phyloP scores from a whole-genome alignment of 1,140 invertebrate genomes.

The Scaptomyza graminum region DNA sequence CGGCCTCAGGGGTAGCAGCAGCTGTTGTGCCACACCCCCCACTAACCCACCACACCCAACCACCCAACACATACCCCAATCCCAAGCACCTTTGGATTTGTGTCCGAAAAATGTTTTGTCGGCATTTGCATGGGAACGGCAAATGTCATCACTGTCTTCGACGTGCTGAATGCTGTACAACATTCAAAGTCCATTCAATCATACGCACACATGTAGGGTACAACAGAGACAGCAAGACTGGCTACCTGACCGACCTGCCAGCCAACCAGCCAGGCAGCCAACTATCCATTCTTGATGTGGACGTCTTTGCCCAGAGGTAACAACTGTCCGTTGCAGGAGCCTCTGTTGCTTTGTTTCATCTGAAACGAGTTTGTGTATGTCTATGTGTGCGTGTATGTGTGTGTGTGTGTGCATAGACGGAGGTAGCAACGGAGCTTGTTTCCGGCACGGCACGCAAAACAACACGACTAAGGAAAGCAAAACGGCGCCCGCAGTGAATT shows the following conservation, averaged over 20 bases:
- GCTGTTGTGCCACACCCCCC: slow-evolving; percentile 10
- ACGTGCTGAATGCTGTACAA: slow-evolving; percentile 55
- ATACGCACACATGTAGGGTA: slow-evolving; percentile 40
- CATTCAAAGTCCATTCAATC: slow-evolving; percentile 77
- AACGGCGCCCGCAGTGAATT: slow-evolving; percentile 71
- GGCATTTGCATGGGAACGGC: slow-evolving; percentile 68
- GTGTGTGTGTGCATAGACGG: slow-evolving; percentile 6
- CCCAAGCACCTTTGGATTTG: slow-evolving; percentile 59
- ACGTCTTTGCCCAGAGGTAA: slow-evolving; percentile 75
- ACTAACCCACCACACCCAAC: background rate
- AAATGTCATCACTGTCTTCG: slow-evolving; percentile 61
- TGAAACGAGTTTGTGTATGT: slow-evolving; percentile 29
- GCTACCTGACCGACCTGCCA: slow-evolving; percentile 38
- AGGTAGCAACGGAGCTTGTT: slow-evolving; percentile 55
- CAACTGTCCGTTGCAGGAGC: slow-evolving; percentile 70
- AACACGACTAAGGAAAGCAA: slow-evolving; percentile 71
- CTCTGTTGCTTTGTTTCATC: slow-evolving; percentile 69
- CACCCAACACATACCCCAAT: slow-evolving; percentile 8
- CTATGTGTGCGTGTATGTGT: background rate
- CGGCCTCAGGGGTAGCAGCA: slow-evolving; percentile 44
- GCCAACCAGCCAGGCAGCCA: slow-evolving; percentile 12
- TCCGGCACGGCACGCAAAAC: slow-evolving; percentile 61
- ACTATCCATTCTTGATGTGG: slow-evolving; percentile 43
- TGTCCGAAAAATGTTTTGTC: slow-evolving; percentile 73
- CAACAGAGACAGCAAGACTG: slow-evolving; percentile 27